Evolutionary conservation across 2,113 vertebrate species (phyloP), one percentile per base, ranked within the genome.

Genomic region (human (Homo sapiens)): DNA sequence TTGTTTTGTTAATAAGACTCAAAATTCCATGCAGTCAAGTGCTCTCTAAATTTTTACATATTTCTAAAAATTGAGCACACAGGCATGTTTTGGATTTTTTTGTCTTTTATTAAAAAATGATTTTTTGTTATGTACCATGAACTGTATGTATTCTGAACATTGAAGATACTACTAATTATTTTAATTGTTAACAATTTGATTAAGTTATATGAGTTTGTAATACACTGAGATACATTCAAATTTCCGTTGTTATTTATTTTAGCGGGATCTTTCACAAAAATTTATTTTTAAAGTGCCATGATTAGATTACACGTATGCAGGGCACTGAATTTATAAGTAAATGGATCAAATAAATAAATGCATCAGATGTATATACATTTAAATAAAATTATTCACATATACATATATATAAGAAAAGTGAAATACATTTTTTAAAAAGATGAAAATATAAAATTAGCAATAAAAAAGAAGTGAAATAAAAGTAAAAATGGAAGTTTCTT

Each of bases 231-330:
- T 30, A 84, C 27, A 30, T 64, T 64, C 45, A 90, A 57, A 43
- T 79, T 84, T 89, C 13, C 55, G 76, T 84, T 83, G 48, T 82
- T 35, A 93, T 84, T 89, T 82, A 64, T 70, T 55, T 89, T 92
- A 38, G 8, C n/a, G 94, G 35, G 16, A 50, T 91, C 11, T 75
- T 97, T 89, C 64, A 85, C 61, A 50, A 93, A 40, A 48, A 85
- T 43, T 93, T 76, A 59, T 59, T 89, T 92, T 61, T 68, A 32
- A 64, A 64, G 61, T 64, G 61, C 61, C 10, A 20, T 78, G 25
- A 16, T 82, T 76, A 83, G 27, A 80, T 70, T 81, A 70, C 3
- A 40, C 5, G 23, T 64, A 79, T 68, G 12, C 30, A 55, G 25
- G 70, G 5, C 20, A n/a, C 35, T 84, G 4, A 50, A 68, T 61